Evolutionary conservation across 1,140 invertebrate genomes (phyloP).

Genomic region (Polyergus mexicanus): DNA sequence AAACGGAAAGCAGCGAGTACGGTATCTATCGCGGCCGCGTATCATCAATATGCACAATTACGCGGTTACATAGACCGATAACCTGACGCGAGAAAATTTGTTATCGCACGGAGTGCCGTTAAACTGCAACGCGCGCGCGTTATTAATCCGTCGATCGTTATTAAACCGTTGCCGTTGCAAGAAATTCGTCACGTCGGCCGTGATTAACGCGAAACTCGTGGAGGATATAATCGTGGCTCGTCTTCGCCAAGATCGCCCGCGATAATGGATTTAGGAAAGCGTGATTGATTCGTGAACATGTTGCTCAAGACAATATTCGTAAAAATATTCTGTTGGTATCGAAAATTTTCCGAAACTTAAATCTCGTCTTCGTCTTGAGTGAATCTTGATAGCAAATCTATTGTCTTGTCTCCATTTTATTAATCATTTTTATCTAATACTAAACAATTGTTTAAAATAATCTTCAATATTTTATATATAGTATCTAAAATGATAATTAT

Average conservation of each 20-base stretch:
- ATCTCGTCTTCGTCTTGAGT: no score
- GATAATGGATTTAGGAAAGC: conserved; percentile 24
- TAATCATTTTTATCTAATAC: no score
- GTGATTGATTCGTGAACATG: conserved; percentile 48
- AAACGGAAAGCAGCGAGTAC: no score
- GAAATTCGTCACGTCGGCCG: conserved; percentile 20
- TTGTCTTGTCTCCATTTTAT: no score
- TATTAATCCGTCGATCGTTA: conserved; percentile 7
- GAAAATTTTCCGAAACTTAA: no score
- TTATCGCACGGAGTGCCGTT: conserved; percentile 6
- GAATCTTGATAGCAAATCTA: no score
- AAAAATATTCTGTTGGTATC: no score
- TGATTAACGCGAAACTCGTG: neutral
- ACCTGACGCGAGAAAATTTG: neutral
- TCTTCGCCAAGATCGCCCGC: conserved; percentile 22
- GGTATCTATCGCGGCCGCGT: neutral
- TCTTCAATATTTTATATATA: no score
- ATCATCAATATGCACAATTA: conserved; percentile 9
- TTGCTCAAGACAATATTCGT: neutral
- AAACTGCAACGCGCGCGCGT: neutral
- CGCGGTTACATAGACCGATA: neutral
- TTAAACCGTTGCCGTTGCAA: conserved; percentile 23
- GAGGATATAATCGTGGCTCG: conserved; percentile 6
- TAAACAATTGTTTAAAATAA: no score
- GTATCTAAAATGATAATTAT: no score